phyloP scores from a whole-genome alignment of 2,797 vertebrate genomes.

The Mallotus villosus region DNA sequence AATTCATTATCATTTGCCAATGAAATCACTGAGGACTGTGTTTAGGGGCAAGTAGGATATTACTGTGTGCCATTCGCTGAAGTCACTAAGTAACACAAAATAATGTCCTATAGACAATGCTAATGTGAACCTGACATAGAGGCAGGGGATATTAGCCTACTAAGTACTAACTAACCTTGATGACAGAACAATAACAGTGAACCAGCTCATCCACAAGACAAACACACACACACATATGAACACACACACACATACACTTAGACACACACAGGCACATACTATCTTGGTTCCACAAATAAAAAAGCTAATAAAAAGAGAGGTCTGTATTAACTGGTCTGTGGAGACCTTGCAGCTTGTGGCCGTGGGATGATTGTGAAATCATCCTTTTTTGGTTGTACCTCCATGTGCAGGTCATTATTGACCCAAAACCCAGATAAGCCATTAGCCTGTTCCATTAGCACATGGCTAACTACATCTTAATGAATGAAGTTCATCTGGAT shows the following conservation, averaged over 20 bases:
- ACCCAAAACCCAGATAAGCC: conserved; percentile 34
- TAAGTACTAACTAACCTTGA: not conserved
- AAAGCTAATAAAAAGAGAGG: not conserved
- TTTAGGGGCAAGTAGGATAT: conserved; percentile 2
- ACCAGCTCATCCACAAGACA: not conserved
- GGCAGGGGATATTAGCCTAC: conserved; percentile 1
- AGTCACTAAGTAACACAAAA: not conserved
- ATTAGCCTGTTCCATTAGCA: conserved; percentile 40
- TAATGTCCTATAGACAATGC: not conserved
- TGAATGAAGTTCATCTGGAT: conserved; percentile 29
- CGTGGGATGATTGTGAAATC: conserved; percentile 15
- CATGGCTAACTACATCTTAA: conserved; percentile 37
- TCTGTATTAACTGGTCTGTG: not conserved
- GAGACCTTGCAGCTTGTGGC: conserved; percentile 1
- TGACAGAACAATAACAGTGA: not conserved
- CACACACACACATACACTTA: not conserved
- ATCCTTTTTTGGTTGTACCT: conserved; percentile 18
- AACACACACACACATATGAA: too few species aligned
- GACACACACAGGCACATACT: conserved; percentile 6
- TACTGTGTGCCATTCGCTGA: not conserved
- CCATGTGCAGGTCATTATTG: conserved; percentile 18
- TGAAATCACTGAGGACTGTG: not conserved
- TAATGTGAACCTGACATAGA: not conserved
- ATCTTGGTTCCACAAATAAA: not conserved
- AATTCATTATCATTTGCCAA: not conserved